Percentiles rank a stretch among this genome's conserved stretches.
phyloP scores from a whole-genome alignment of 2,888 invertebrate genomes.

The Callinectes sapidus region DNA sequence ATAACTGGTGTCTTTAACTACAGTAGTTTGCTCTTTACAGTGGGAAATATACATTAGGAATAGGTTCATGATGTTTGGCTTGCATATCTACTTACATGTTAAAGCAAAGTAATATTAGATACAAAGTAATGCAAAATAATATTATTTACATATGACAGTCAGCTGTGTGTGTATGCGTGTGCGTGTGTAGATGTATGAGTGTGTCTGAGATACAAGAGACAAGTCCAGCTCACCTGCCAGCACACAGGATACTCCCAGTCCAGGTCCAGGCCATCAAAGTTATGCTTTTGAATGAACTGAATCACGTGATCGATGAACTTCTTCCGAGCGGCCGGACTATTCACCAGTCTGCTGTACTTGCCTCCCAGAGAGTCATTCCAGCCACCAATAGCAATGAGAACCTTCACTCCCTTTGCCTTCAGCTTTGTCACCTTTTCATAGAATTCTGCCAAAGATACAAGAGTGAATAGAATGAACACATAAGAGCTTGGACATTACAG shows the following conservation, averaged over 20 bases:
- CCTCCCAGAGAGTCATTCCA: constrained; percentile 87
- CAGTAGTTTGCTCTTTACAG: too few relatives aligned
- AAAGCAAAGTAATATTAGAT: too few relatives aligned
- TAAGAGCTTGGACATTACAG: not conserved
- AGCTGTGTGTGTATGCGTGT: too few relatives aligned
- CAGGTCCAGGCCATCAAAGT: constrained; percentile 89
- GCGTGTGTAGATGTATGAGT: not conserved
- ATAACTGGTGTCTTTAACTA: too few relatives aligned
- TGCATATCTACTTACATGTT: too few relatives aligned
- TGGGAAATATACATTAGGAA: too few relatives aligned
- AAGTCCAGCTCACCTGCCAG: constrained; percentile 81
- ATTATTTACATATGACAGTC: too few relatives aligned
- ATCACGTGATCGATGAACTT: constrained; percentile 82
- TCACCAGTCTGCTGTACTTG: constrained; percentile 85
- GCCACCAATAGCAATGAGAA: constrained; percentile 88
- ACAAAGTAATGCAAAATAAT: too few relatives aligned
- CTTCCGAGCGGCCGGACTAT: constrained; percentile 80
- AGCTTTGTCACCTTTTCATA: constrained; percentile 87
- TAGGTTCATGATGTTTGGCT: too few relatives aligned
- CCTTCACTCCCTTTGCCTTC: constrained; percentile 85
- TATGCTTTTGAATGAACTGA: constrained; percentile 83
- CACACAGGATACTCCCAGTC: constrained; percentile 95
- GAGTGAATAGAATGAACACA: not conserved
- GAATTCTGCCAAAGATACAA: constrained; percentile 79
- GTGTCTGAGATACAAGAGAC: not conserved